A percentile compares a stretch with the other conserved stretches of the same genome.
Conservation (phyloP, 2,888 invertebrate species). For the Prenolepis imparis region DNA sequence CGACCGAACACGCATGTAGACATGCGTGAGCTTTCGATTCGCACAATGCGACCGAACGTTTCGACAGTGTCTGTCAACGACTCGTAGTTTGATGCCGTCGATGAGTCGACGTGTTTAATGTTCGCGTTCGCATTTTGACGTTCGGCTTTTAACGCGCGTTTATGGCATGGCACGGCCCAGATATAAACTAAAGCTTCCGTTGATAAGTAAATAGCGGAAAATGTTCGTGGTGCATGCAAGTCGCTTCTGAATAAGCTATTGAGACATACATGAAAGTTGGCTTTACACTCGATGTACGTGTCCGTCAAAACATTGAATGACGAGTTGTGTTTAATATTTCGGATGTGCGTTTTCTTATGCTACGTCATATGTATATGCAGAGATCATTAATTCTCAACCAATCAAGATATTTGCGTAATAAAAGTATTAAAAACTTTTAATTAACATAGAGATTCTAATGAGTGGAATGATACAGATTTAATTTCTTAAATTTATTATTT, state of each 20-base stretch:
- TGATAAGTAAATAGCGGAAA: constrained; percentile 50
- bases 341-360: neutral
- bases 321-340: constrained; percentile 14
- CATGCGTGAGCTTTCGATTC: constrained; percentile 27
- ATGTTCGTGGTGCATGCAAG: constrained; percentile 9
- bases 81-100: constrained; percentile 28
- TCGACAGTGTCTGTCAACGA: constrained; percentile 16
- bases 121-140: constrained; percentile 18
- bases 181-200: constrained; percentile 40
- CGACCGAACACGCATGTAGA: constrained; percentile 40
- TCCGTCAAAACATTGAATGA: constrained; percentile 7
- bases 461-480: neutral
- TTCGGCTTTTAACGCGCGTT: constrained; percentile 24
- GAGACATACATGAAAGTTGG: constrained; percentile 31
- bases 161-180: neutral
- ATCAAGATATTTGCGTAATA: neutral
- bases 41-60: constrained; percentile 6
- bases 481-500: neutral
- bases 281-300: neutral
- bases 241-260: constrained; percentile 51
- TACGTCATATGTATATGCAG: neutral
- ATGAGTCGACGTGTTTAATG: constrained; percentile 38
- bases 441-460: neutral
- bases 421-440: constrained; percentile 1
- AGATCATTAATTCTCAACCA: neutral